Evolutionary conservation across 1,140 invertebrate genomes (phyloP), one percentile per base, ranked within the genome.

Genomic region (Euwallacea similis): DNA sequence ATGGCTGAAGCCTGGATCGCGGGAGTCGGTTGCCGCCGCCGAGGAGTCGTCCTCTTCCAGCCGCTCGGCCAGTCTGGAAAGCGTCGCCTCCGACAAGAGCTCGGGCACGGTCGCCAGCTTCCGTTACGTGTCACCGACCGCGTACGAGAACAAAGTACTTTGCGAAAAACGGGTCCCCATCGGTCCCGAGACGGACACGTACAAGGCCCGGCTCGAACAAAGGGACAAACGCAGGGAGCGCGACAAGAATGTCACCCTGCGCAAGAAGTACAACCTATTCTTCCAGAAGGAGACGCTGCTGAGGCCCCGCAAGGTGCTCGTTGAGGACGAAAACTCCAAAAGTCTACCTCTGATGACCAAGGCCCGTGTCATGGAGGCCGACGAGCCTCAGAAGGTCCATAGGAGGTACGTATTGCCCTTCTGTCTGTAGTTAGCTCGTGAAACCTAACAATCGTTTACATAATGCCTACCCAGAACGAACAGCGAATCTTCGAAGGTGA

Each of bases 101-200:
- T 90, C 88, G 13, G 86, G 89, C 13, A 91, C 89, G 0, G 88
- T 88, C 0, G 87, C 85, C 7, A 91, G 90, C 75, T 92, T 93
- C 78, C 86, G 89, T 7, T 92, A 89, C 77, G 79, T 89, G 60
- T 79, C 84, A n/a, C 86, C 87, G 4, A 78, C 80, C 16, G 78
- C 81, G 42, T 86, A 86, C 75, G 76, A 79, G 53, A 83, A 86
- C 77, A 77, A 81, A 77, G 60, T 65, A 42, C 69, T 81, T 53
- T 74, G 76, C 47, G 72, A 84, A 76, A 79, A 82, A 77, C 74
- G 78, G 75, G 81, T 87, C 66, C 53, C 16, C 16, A 66, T 71
- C 16, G 83, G 82, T 10, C 86, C 87, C 0, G 84, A 86, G 56
- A 87, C 87, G 4, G 85, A 87, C 69, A 87, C 87, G 0, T 87